phyloP scores from a whole-genome alignment of 2,797 vertebrate species.

The Enoplosus armatus region DNA sequence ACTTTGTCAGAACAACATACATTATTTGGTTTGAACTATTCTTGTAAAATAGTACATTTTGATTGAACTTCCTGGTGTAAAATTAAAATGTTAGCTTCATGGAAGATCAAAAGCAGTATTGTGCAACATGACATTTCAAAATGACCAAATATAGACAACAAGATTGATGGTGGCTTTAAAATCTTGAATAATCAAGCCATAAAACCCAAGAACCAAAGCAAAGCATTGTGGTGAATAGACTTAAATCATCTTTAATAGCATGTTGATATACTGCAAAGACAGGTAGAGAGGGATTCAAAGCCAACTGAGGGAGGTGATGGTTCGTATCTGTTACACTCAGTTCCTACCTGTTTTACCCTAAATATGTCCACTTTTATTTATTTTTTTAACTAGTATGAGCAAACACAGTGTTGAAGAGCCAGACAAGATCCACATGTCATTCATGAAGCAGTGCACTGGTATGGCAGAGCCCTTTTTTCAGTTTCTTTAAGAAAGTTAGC shows the following conservation, averaged over 20 bases:
- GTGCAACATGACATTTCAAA: background rate
- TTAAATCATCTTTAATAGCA: constrained; percentile 87
- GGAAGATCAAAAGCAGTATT: background rate
- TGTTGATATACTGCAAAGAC: constrained; percentile 84
- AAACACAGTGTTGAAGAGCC: constrained; percentile 76
- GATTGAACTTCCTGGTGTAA: background rate
- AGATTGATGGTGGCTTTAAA: background rate
- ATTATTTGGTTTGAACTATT: background rate
- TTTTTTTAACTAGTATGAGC: constrained; percentile 53
- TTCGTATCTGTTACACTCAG: constrained; percentile 64
- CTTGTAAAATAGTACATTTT: background rate
- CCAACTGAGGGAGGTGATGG: constrained; percentile 72
- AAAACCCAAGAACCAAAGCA: constrained; percentile 55
- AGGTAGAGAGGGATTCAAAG: constrained; percentile 77
- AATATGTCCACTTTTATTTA: constrained; percentile 42
- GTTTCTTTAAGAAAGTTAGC: constrained; percentile 64
- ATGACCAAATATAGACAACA: background rate
- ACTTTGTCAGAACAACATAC: background rate
- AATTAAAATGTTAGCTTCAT: no score
- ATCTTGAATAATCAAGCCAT: background rate
- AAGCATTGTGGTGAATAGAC: constrained; percentile 65
- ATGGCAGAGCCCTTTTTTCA: constrained; percentile 81
- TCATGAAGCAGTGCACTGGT: constrained; percentile 74
- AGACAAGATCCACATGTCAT: constrained; percentile 60
- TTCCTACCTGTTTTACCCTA: constrained; percentile 57